A percentile compares a stretch with the other conserved stretches of the same genome.
Conservation (phyloP, 2,113 vertebrate genomes). For the Elgaria multicarinata region DNA sequence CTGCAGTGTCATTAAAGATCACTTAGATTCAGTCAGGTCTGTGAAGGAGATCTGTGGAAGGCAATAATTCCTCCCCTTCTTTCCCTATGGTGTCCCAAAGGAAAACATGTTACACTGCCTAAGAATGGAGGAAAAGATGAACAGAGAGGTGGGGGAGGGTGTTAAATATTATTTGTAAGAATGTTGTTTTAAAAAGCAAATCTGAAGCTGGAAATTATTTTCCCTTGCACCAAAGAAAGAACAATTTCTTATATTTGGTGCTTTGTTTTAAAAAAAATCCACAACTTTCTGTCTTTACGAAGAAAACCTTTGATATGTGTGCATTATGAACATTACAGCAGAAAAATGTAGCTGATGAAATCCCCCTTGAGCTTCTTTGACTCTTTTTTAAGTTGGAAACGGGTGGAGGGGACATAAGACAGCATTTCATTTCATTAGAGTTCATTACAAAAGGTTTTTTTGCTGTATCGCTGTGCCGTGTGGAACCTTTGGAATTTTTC, state of each 20-base stretch:
- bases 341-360: conserved; percentile 40
- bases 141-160: background rate
- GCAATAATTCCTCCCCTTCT: background rate
- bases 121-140: background rate
- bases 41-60: background rate
- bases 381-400: conserved; percentile 51
- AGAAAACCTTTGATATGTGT: conserved; percentile 44
- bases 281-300: background rate
- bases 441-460: conserved; percentile 52
- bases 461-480: conserved; percentile 19
- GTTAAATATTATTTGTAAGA: background rate
- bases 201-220: conserved; percentile 24
- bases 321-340: conserved; percentile 20
- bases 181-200: conserved; percentile 21
- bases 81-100: background rate
- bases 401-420: conserved; percentile 38
- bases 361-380: conserved; percentile 49
- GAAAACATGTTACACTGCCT: background rate
- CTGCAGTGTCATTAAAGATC: background rate
- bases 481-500: conserved; percentile 51
- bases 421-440: conserved; percentile 56
- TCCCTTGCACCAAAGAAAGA: conserved; percentile 33
- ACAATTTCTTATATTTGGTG: conserved; percentile 11
- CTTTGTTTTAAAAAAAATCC: background rate
- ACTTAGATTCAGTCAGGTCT: background rate